Base-by-base conservation (phyloP, 2,797 vertebrate genomes). In the Parauchenoglanis punctatus region DNA sequence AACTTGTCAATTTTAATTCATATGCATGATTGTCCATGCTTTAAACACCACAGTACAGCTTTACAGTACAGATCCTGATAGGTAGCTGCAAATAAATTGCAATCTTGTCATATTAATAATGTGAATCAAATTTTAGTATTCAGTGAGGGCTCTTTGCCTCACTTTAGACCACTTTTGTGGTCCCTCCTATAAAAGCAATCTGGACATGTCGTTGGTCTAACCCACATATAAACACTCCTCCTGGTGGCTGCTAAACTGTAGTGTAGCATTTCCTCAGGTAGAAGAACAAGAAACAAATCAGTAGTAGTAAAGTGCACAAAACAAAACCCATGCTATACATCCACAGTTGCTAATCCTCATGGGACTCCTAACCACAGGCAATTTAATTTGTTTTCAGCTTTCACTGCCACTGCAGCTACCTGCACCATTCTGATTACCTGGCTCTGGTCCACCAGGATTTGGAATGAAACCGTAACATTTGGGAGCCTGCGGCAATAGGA, bases 361-460 rank as follows among this genome's bases (percentile, higher is more conserved):
- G 49, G n/a, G 40, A 59, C 65, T 54, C 63, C 35, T n/a, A 61
- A 86, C 13, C 68, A 54, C 49, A 86, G 23, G 59, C 76, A 58
- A 73, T 73, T 84, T 61, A n/a, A 70, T 81, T 70, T 72, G 68
- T 61, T 72, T 82, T 61, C 67, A 44, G 78, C 78, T 52, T 73
- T 44, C 54, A 87, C 10, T 52, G 75, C 61, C 63, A 49, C 59
- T 82, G 46, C 76, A 81, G 35, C 80, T 87, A 40, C 70, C 72
- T 77, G 81, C 72, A 87, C 49, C 52, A 15, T 56, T 68, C 31
- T 87, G 81, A 78, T 87, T 84, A 78, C 73, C 81, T 83, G 86
- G n/a, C 86, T 77, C 46, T 73, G 31, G 86, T 77, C 70, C 17
- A 6, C 73, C 35, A 75, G 86, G 59, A 56, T 58, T 67, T 68